Conservation (phyloP, 1,140 invertebrate species). For the Pinna nobilis region DNA sequence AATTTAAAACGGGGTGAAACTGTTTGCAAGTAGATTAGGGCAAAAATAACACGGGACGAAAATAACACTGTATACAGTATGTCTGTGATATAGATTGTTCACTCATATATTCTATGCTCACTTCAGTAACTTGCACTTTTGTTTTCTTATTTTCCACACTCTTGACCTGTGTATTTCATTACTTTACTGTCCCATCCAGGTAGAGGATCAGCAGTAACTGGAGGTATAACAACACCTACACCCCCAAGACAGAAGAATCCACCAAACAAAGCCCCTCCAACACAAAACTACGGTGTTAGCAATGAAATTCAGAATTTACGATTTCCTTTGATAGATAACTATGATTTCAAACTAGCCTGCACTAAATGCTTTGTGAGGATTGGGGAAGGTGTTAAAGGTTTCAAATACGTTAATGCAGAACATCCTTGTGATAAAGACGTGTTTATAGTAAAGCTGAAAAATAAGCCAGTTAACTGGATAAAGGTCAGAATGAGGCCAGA, state of each 20-base stretch:
- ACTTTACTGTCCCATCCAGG: background rate
- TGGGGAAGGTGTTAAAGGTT: constrained; percentile 63
- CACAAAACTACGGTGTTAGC: background rate
- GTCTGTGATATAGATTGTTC: no score
- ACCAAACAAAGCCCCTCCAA: background rate
- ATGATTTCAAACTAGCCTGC: constrained; percentile 63
- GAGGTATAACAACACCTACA: background rate
- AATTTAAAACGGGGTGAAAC: no score
- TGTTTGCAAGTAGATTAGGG: no score
- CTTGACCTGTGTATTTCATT: no score
- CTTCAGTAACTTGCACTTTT: no score
- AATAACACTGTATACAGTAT: no score
- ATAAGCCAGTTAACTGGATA: constrained; percentile 54
- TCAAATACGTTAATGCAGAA: constrained; percentile 30
- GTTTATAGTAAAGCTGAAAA: constrained; percentile 52
- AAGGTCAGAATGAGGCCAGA: constrained; percentile 52
- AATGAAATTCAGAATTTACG: constrained; percentile 24
- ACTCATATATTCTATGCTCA: no score
- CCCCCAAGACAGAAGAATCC: background rate
- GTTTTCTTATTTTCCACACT: no score
- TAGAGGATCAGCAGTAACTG: background rate
- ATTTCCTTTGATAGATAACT: constrained; percentile 58
- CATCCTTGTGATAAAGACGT: constrained; percentile 62
- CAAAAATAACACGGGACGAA: no score
- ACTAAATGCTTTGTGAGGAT: constrained; percentile 58